phyloP scores from a whole-genome alignment of 2,113 vertebrate species.

The Campylorhamphus procurvoides region DNA sequence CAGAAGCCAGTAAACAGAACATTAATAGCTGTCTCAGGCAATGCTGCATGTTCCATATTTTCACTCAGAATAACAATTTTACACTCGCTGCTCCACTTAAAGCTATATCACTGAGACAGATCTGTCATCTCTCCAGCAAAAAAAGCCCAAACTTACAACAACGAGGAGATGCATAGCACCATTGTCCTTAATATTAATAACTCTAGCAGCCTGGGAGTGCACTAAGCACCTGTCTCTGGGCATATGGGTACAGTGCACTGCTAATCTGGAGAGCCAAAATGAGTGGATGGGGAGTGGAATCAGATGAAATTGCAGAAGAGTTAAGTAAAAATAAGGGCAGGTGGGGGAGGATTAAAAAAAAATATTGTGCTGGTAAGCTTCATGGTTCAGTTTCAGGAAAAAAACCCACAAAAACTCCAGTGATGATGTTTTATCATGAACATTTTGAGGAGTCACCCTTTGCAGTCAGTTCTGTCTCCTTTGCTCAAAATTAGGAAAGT shows the following conservation, averaged over 20 bases:
- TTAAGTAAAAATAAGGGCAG: not conserved
- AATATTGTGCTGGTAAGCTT: not conserved
- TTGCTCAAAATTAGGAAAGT: not conserved
- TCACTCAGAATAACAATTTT: conserved; percentile 30
- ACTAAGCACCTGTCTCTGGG: not conserved
- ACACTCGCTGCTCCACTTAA: not conserved
- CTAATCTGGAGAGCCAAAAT: not conserved
- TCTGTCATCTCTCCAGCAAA: not conserved
- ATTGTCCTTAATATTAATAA: not conserved
- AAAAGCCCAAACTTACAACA: not conserved
- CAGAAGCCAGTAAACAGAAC: not conserved
- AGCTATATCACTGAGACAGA: not conserved
- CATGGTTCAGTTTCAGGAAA: not conserved
- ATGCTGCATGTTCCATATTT: conserved; percentile 4
- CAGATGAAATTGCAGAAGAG: not conserved
- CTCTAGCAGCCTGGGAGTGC: not conserved
- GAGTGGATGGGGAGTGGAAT: not conserved
- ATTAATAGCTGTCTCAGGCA: conserved; percentile 1
- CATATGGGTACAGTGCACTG: not conserved
- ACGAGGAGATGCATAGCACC: not conserved
- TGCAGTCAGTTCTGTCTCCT: not conserved
- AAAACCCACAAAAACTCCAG: not conserved
- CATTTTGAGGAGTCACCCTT: not conserved
- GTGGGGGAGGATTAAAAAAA: rapidly evolving
- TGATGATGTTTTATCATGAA: not conserved